phyloP scores from a whole-genome alignment of 2,113 vertebrate species.

The Amia ocellicauda region DNA sequence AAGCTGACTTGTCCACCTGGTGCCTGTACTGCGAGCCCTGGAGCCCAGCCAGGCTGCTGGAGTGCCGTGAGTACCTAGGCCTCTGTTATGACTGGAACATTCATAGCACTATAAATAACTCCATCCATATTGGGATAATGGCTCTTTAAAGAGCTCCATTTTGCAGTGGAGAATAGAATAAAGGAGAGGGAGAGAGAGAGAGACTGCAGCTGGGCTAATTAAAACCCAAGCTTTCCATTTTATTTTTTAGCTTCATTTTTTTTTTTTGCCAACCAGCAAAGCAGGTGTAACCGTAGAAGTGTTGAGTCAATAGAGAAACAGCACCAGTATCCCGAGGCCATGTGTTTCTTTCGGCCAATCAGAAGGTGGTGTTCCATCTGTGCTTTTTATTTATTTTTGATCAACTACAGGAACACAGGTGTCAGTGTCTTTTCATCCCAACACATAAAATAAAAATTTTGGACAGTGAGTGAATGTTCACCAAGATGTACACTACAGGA shows the following conservation, averaged over 20 bases:
- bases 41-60: conserved; percentile 62
- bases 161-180: too few relatives aligned
- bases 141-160: conserved; percentile 76
- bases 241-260: conserved; percentile 22
- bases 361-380: conserved; percentile 1
- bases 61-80: conserved; percentile 64
- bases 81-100: conserved; percentile 71
- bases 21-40: conserved; percentile 58
- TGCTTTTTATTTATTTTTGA: too few relatives aligned
- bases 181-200: conserved; percentile 67
- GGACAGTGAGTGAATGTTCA: too few relatives aligned
- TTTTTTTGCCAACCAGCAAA: not conserved
- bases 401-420: too few relatives aligned
- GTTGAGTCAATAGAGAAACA: conserved; percentile 60
- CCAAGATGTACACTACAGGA: too few relatives aligned
- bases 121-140: conserved; percentile 81
- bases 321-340: not conserved
- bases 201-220: conserved; percentile 76
- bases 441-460: too few relatives aligned
- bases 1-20: conserved; percentile 55
- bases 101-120: conserved; percentile 74
- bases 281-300: conserved; percentile 72
- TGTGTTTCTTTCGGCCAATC: not conserved
- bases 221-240: conserved; percentile 69
- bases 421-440: too few relatives aligned